Conservation (phyloP, 2,113 vertebrate genomes). For the Pomatostomus ruficeps region DNA sequence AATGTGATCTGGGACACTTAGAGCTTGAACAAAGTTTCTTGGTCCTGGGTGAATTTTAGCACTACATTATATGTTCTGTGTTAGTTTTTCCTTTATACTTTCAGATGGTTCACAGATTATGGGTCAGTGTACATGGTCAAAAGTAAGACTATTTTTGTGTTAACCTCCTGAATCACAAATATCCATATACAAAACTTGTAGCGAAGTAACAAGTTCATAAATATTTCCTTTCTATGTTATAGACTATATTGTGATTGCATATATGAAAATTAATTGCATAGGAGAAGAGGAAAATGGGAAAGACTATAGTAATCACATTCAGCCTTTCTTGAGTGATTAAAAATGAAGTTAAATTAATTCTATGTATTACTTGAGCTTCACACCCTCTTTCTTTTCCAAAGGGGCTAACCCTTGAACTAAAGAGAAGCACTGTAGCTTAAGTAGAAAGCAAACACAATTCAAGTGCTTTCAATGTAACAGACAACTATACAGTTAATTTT, state of each 20-base stretch:
- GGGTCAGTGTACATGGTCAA: background rate
- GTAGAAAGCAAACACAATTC: background rate
- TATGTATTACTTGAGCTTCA: constrained; percentile 39
- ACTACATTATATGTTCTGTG: background rate
- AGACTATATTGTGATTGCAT: background rate
- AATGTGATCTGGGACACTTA: background rate
- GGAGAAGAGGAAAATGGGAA: background rate
- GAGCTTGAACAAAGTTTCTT: background rate
- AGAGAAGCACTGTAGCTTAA: background rate
- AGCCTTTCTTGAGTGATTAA: background rate
- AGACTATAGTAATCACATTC: constrained; percentile 25
- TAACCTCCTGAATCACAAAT: background rate
- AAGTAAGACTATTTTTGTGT: background rate
- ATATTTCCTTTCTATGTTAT: background rate
- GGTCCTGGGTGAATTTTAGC: background rate
- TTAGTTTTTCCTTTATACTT: background rate
- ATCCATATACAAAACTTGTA: background rate
- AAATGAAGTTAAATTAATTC: constrained; percentile 20
- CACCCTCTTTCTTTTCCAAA: background rate
- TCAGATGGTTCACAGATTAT: background rate
- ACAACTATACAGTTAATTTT: background rate
- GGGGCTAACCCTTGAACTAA: background rate
- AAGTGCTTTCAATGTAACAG: background rate
- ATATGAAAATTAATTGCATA: constrained; percentile 35
- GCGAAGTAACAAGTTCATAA: background rate